Percentiles rank a stretch among this genome's conserved stretches.
Conservation (phyloP, 2,113 vertebrate genomes). For the Clinocottus analis region DNA sequence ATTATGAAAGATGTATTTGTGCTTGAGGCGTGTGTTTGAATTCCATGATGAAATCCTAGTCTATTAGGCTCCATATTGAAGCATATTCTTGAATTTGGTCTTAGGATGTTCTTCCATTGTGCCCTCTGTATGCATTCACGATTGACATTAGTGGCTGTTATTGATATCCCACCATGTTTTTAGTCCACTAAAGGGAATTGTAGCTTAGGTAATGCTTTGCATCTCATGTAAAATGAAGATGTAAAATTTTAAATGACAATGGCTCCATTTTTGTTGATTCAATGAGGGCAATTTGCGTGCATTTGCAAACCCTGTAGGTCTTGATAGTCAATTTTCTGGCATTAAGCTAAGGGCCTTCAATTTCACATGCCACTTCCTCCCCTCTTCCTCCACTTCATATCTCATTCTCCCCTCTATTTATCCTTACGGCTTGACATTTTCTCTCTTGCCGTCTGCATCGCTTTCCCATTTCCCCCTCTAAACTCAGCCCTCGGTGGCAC, state of each 20-base stretch:
- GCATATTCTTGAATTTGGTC: constrained; percentile 10
- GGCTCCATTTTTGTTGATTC: constrained; percentile 65
- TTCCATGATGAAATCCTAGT: constrained; percentile 16
- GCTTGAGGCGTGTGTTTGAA: constrained; percentile 4
- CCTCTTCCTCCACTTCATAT: constrained; percentile 54
- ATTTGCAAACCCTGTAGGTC: constrained; percentile 54
- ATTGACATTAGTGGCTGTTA: constrained; percentile 46
- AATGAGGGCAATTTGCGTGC: constrained; percentile 61
- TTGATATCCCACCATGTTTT: constrained; percentile 43
- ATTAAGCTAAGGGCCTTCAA: constrained; percentile 71
- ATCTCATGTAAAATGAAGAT: constrained; percentile 51
- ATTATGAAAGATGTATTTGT: constrained; percentile 49
- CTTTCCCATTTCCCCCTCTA: constrained; percentile 70
- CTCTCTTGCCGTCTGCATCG: constrained; percentile 51
- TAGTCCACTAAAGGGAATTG: constrained; percentile 31
- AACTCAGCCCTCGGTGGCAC: constrained; percentile 59
- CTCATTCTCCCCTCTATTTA: constrained; percentile 67
- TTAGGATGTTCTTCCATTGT: constrained; percentile 33
- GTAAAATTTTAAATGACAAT: constrained; percentile 70
- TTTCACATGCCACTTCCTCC: constrained; percentile 68
- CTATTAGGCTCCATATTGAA: constrained; percentile 12
- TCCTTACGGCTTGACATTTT: constrained; percentile 73
- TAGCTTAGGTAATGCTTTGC: constrained; percentile 54
- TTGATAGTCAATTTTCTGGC: constrained; percentile 71
- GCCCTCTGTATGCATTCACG: constrained; percentile 27